Evolutionary conservation across 2,888 invertebrate genomes (phyloP).

Genomic region (Tipula vernalis): DNA sequence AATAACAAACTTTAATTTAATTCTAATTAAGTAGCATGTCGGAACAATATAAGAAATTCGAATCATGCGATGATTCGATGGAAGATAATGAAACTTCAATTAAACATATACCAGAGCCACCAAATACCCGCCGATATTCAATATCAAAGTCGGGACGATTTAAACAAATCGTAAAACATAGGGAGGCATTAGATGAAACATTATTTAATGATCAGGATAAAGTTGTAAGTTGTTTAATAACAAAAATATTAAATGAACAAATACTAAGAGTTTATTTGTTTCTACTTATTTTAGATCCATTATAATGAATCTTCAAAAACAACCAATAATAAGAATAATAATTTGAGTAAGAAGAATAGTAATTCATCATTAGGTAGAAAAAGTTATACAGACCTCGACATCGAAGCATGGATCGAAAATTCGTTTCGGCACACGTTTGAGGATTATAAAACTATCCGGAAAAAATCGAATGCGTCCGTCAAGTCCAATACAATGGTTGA

Average conservation of each 20-base stretch:
- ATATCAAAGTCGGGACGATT: conserved; percentile 48
- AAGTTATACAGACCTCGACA: not conserved
- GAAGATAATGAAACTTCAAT: not conserved
- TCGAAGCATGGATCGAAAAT: not conserved
- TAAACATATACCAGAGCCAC: not conserved
- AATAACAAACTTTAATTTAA: not conserved
- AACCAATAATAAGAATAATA: not conserved
- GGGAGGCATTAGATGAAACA: conserved; percentile 40
- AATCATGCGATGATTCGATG: not conserved
- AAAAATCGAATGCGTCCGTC: not conserved
- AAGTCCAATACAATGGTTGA: not conserved
- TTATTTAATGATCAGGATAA: conserved; percentile 28
- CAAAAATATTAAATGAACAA: too few relatives aligned
- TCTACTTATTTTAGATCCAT: not conserved
- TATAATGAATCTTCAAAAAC: not conserved
- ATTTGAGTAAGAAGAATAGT: not conserved
- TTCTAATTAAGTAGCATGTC: not conserved
- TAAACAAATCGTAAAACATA: conserved; percentile 42
- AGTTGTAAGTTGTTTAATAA: not conserved
- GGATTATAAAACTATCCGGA: not conserved
- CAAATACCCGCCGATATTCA: conserved; percentile 29
- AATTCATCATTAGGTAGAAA: not conserved
- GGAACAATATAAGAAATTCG: not conserved
- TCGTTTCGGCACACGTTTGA: not conserved
- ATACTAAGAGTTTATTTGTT: not conserved